These are phyloP conservation scores for Eristalis arbustorum DNA, from an alignment of 2,888 invertebrate genomes.

Conservation along the genomic window DNA sequence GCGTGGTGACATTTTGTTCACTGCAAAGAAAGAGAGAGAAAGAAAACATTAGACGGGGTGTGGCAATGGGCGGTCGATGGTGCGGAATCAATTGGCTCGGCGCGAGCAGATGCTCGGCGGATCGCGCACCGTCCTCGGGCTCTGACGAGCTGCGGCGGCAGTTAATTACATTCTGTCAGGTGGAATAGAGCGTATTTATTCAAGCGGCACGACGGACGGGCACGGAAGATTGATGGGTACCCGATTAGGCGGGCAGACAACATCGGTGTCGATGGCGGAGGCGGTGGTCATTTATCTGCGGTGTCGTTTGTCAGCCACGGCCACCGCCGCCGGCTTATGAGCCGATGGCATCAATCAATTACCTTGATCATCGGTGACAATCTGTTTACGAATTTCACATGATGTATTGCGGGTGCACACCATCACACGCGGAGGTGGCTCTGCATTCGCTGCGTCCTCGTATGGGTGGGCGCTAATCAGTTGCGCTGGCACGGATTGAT, in stretches of 20 bases:
- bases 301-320: slow-evolving; percentile 8
- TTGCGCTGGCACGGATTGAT: not conserved
- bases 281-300: slow-evolving; percentile 15
- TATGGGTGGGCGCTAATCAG: not conserved
- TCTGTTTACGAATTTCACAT: slow-evolving; percentile 2
- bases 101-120: not conserved
- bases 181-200: not conserved
- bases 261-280: not conserved
- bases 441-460: too few relatives aligned
- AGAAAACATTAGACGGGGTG: not conserved
- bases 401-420: not conserved
- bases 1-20: slow-evolving; percentile 87
- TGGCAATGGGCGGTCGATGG: not conserved
- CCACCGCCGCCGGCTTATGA: not conserved
- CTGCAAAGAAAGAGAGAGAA: slow-evolving; percentile 79
- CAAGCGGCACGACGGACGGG: too few relatives aligned
- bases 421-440: too few relatives aligned
- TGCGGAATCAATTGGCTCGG: not conserved
- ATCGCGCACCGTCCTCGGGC: not conserved
- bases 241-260: not conserved
- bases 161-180: slow-evolving; percentile 24
- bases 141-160: slow-evolving; percentile 11
- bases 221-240: slow-evolving; percentile 5
- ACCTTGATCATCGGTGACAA: slow-evolving; percentile 19
- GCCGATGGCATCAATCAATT: slow-evolving; percentile 28